Percentiles rank a stretch among this genome's conserved stretches.
Evolutionary conservation across 1,140 invertebrate genomes (phyloP).

Genomic region (Aphaenogaster ashmeadi): DNA sequence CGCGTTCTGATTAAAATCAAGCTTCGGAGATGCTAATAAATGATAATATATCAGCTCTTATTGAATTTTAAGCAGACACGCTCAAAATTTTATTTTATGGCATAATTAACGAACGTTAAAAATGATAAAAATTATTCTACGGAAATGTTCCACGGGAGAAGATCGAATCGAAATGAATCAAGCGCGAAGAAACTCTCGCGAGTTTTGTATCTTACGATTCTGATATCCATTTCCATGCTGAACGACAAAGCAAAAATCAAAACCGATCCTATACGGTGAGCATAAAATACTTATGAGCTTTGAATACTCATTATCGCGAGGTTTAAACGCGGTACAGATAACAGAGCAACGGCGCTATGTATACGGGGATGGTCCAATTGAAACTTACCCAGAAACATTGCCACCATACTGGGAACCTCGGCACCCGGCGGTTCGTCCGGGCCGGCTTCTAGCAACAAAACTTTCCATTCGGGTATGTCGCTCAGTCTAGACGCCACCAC

Average conservation of each 20-base stretch:
- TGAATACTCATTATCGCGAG: conserved; percentile 36
- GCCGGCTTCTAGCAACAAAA: conserved; percentile 89
- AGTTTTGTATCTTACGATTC: background rate
- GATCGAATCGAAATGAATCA: conserved; percentile 3
- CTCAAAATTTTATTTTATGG: background rate
- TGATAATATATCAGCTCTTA: conserved; percentile 10
- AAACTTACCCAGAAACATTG: conserved; percentile 90
- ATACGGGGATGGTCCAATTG: conserved; percentile 42
- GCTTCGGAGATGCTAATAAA: background rate
- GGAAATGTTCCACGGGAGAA: background rate
- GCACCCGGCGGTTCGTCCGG: conserved; percentile 94
- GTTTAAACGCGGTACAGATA: background rate
- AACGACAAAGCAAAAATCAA: background rate
- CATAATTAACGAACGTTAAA: conserved; percentile 25
- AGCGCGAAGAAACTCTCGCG: background rate
- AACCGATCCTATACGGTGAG: background rate
- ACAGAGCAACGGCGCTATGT: conserved; percentile 33
- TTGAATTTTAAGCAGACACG: conserved; percentile 6
- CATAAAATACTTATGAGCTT: too few relatives aligned
- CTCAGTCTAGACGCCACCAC: conserved; percentile 92
- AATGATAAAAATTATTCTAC: background rate
- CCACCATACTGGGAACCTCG: conserved; percentile 94
- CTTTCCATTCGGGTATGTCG: conserved; percentile 86
- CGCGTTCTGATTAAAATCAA: background rate
- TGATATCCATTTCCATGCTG: background rate